Conservation (phyloP, 2,797 vertebrate species). For the Sparidentex hasta region DNA sequence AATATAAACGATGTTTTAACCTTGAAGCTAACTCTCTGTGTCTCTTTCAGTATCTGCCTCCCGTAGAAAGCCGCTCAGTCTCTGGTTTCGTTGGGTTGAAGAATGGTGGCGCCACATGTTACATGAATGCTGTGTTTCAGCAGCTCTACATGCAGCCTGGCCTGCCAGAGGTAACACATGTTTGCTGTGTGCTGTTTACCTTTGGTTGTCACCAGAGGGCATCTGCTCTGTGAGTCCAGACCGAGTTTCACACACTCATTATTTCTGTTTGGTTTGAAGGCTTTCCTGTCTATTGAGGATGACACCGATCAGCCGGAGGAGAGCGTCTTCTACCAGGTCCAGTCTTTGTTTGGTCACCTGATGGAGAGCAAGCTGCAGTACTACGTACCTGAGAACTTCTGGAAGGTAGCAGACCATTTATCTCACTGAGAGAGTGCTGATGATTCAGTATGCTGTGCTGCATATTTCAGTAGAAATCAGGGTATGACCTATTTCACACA, state of each 20-base stretch:
- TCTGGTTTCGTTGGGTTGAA: slow-evolving; percentile 98
- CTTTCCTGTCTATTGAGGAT: slow-evolving; percentile 96
- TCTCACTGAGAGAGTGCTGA: not conserved
- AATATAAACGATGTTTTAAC: not conserved
- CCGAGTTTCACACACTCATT: not conserved
- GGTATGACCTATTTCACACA: not conserved
- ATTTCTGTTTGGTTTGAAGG: slow-evolving; percentile 73
- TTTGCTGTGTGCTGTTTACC: not conserved
- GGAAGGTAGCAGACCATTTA: slow-evolving; percentile 90
- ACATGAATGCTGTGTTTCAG: slow-evolving; percentile 99
- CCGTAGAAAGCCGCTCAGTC: slow-evolving; percentile 95
- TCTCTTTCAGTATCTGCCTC: slow-evolving; percentile 92
- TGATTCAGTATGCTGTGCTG: not conserved
- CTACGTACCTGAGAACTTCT: slow-evolving; percentile 98
- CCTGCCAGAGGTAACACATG: slow-evolving; percentile 91
- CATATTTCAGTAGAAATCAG: not conserved
- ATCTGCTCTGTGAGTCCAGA: slow-evolving; percentile 2
- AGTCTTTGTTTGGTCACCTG: slow-evolving; percentile 97
- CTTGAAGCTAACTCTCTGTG: slow-evolving; percentile 5
- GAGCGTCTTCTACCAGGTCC: slow-evolving; percentile 99
- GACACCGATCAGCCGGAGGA: slow-evolving; percentile 98
- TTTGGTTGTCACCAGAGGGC: slow-evolving; percentile 17
- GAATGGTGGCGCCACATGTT: slow-evolving; percentile 98
- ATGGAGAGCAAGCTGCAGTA: slow-evolving; percentile 99
- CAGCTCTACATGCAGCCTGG: slow-evolving; percentile 99